Base-by-base conservation (phyloP, 2,113 vertebrate genomes). In the Cyanoramphus novaezelandiae region DNA sequence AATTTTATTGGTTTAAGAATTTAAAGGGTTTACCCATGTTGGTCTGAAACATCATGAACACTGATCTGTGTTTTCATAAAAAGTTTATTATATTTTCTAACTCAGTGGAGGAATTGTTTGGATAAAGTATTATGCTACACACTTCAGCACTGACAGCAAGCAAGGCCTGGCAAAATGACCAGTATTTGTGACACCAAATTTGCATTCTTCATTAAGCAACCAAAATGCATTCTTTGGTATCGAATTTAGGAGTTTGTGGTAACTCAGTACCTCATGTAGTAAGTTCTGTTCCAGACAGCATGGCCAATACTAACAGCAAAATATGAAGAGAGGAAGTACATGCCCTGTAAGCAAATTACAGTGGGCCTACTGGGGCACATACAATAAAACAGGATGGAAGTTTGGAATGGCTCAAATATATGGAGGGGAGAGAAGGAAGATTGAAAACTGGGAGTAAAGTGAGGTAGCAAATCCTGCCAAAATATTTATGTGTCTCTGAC, bases 401-500 rank as follows among this genome's bases (percentile, higher is more conserved):
- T 92, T 96, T 96, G 90, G 78, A 97, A 97, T 89, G 92, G 83
- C 57, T 96, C 37, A 94, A 95, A 93, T 96, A 92, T 88, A 94
- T 95, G 43, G 86, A 77, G 53, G 47, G 88, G 81, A 75, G 44
- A 95, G 43, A 37, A 91, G 49, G 50, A 57, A 55, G 63, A 90
- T 11, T 88, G 88, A 92, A 94, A 94, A 95, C 20, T 89, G 57
- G 39, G 59, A 96, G 91, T 97, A 87, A 97, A 27, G 82, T 8
- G 43, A 95, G 80, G 96, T 47, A 67, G 59, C 53, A 97, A 62
- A 90, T 63, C 78, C 92, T 97, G 84, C 63, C 93, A 97, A 95
- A 95, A 92, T 96, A 97, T 96, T 98, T 97, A 96, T 95, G 83
- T 95, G 90, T 78, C 57, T 97, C 82, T 95, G 93, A 96, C 97